A percentile compares a stretch with the other conserved stretches of the same genome.
Conservation (phyloP, 2,888 invertebrate genomes). For the Eledone cirrhosa region DNA sequence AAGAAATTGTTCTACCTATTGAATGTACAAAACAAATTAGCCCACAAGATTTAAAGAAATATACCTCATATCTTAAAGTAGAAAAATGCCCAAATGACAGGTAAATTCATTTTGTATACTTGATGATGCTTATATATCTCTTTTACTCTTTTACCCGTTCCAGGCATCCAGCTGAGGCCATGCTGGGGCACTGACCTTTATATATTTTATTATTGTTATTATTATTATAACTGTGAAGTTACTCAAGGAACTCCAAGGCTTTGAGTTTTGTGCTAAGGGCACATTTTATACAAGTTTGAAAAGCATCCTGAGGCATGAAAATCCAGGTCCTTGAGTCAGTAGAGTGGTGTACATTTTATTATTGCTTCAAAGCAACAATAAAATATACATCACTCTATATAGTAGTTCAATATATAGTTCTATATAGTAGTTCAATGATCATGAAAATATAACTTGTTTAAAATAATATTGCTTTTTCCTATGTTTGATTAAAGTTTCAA, state of each 20-base stretch:
- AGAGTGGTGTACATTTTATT: too few relatives aligned
- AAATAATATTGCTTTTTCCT: too few relatives aligned
- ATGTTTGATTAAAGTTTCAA: background rate
- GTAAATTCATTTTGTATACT: background rate
- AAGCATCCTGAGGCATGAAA: too few relatives aligned
- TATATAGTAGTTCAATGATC: too few relatives aligned
- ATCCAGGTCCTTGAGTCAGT: too few relatives aligned
- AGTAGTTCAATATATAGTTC: too few relatives aligned
- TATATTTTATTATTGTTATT: background rate
- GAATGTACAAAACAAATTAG: constrained; percentile 37
- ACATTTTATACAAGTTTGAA: background rate
- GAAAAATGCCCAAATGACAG: constrained; percentile 28
- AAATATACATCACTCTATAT: too few relatives aligned
- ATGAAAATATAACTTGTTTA: too few relatives aligned
- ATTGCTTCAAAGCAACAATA: too few relatives aligned
- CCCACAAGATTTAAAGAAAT: constrained; percentile 40
- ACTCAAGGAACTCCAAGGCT: background rate
- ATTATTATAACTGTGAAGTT: background rate
- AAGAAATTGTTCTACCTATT: constrained; percentile 47
- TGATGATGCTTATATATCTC: background rate
- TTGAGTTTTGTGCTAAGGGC: background rate
- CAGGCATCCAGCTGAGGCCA: background rate
- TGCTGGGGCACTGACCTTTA: too few relatives aligned
- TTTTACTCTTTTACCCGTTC: background rate
- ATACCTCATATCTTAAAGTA: constrained; percentile 34